phyloP scores from a whole-genome alignment of 35 echinoderm and acorn worm species.

The Acanthaster planci region DNA sequence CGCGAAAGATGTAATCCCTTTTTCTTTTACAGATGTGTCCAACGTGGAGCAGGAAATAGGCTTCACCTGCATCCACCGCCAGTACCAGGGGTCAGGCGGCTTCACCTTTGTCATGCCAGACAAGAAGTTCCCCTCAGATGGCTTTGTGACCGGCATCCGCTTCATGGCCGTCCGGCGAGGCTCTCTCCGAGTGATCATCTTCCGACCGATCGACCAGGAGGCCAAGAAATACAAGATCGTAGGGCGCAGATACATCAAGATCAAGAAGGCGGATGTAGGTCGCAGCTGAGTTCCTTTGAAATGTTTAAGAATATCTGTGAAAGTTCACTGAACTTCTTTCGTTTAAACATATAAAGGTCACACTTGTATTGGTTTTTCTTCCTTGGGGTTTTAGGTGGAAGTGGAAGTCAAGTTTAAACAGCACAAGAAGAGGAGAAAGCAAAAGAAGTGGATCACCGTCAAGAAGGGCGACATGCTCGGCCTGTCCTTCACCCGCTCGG shows the following conservation, averaged over 20 bases:
- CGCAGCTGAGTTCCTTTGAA: too few relatives aligned
- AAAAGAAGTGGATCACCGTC: not conserved
- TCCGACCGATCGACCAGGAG: not conserved
- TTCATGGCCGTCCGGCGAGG: not conserved
- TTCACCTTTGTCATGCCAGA: not conserved
- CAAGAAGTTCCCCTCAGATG: constrained; percentile 10
- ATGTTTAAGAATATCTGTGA: too few relatives aligned
- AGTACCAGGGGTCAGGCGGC: not conserved
- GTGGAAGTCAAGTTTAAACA: not conserved
- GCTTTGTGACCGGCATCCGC: not conserved
- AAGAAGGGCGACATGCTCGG: constrained; percentile 11
- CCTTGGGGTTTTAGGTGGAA: not conserved
- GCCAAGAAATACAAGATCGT: not conserved
- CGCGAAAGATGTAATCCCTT: not conserved
- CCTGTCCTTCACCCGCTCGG: not conserved
- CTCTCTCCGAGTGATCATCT: not conserved
- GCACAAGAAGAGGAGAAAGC: not conserved
- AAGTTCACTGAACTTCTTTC: too few relatives aligned
- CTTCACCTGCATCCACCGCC: not conserved
- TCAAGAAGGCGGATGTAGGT: not conserved
- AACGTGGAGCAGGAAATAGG: not conserved
- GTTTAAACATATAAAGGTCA: too few relatives aligned
- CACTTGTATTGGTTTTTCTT: too few relatives aligned
- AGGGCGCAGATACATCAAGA: not conserved
- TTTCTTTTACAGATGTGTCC: not conserved